Percentiles rank a stretch among this genome's conserved stretches.
Evolutionary conservation across 2,888 invertebrate genomes (phyloP).

Genomic region (Thysanoteuthis rhombus): DNA sequence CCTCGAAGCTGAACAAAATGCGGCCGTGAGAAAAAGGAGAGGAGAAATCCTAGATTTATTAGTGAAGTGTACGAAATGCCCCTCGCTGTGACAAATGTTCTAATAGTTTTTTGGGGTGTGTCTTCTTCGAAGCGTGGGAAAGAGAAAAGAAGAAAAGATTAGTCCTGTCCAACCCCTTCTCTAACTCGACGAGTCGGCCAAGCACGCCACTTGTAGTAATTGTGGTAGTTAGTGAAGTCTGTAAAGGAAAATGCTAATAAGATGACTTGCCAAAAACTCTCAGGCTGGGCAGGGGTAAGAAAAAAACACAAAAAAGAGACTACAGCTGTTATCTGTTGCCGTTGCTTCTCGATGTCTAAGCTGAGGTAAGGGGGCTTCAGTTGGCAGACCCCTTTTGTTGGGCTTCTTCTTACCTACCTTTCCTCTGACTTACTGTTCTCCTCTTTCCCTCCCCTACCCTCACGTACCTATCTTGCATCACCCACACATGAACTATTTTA

Average conservation of each 20-base stretch:
- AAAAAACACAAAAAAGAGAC: not conserved
- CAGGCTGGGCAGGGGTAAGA: no score
- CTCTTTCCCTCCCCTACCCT: not conserved
- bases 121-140: not conserved
- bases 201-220: not conserved
- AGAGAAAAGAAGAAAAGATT: not conserved
- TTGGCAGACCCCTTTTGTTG: not conserved
- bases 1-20: not conserved
- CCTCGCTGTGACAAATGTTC: not conserved
- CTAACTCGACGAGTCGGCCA: not conserved
- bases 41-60: not conserved
- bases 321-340: not conserved
- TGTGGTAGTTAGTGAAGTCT: not conserved
- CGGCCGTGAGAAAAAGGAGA: not conserved
- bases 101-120: not conserved
- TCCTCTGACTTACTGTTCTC: not conserved
- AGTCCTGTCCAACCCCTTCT: not conserved
- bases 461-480: not conserved
- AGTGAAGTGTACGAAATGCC: conserved; percentile 12
- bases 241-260: not conserved
- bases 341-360: not conserved
- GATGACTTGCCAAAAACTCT: not conserved
- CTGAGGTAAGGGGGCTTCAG: not conserved
- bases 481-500: not conserved
- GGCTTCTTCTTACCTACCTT: not conserved